These are phyloP conservation scores for Chiloscyllium plagiosum DNA, from an alignment of 2,113 vertebrate species.

Conservation along the genomic window DNA sequence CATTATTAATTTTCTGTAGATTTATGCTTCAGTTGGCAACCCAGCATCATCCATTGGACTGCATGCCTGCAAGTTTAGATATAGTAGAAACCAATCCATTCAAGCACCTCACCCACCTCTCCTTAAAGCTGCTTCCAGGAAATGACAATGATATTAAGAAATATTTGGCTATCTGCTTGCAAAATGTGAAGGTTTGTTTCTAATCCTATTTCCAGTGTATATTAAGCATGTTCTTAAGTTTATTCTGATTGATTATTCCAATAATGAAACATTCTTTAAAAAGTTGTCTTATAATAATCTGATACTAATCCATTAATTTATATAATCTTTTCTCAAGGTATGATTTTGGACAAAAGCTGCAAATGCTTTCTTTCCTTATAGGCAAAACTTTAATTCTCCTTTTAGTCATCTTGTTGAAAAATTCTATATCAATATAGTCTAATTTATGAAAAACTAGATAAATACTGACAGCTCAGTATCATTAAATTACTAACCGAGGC, in stretches of 20 bases:
- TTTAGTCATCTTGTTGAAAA: no score
- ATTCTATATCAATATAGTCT: no score
- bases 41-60: constrained; percentile 4
- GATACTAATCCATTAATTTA: not conserved
- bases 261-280: not conserved
- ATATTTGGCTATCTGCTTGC: constrained; percentile 38
- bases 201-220: not conserved
- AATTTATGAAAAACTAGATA: not conserved
- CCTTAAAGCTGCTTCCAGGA: constrained; percentile 40
- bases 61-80: constrained; percentile 29
- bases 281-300: not conserved
- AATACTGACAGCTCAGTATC: not conserved
- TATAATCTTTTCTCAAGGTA: not conserved
- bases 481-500: not conserved
- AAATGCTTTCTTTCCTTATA: not conserved
- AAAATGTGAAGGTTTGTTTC: constrained; percentile 36
- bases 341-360: not conserved
- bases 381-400: not conserved
- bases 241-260: not conserved
- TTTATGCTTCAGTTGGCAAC: constrained; percentile 42
- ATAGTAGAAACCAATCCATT: constrained; percentile 40
- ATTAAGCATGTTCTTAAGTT: not conserved
- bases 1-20: not conserved
- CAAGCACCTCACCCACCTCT: constrained; percentile 39
- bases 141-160: constrained; percentile 32